Base-by-base conservation (phyloP, 1,140 invertebrate genomes). In the Brachystomella parvula region DNA sequence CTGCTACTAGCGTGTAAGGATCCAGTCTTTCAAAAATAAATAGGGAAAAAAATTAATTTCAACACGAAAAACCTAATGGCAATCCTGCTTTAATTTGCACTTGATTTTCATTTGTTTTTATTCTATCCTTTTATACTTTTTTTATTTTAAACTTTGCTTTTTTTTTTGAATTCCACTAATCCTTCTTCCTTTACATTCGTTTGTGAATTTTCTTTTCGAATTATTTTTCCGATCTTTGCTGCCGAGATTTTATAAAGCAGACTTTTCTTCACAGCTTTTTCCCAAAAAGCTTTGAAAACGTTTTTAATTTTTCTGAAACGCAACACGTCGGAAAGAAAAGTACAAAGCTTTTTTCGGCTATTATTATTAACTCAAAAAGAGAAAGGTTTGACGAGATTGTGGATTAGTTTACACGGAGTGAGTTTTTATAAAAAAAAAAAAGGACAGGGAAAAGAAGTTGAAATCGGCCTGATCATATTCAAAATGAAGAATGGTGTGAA, bases 1-100 rank as follows among this genome's bases (percentile, higher is more conserved):
- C 65, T 32, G 65, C 65, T 3, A 33, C 21, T 2, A 49, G 12
- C 2, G 65, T 29, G 30, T 66, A 66, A 6, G 59, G 58, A 53
- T 66, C 65, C 19, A 66, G 19, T 17, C 64, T 64, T 3, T 3
- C 21, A 47, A 47, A 6, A 19, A 28, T 17, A 39, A 9, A 19
- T 39, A 39, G 6, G 24, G 24, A 17, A 53, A 53, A 17, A 12
- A 53, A 53, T 19, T 12, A 44, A 44, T 44, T 44, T 44, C n/a
- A n/a, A 44, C n/a, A 44, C 39, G n/a, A 44, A 44, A 44, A 9
- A 44, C n/a, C n/a, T 12, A n/a, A 12, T 44, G 9, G 9, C 39
- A 12, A 44, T 9, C 39, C n/a, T n/a, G n/a, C 9, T 44, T 44
- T 44, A 44, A 12, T 44, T 44, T 12, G 39, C 9, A 44, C n/a